Evolutionary conservation across 2,888 invertebrate species (phyloP), one percentile per base, ranked within the genome.

Genomic region (Caenorhabditis sp.): DNA sequence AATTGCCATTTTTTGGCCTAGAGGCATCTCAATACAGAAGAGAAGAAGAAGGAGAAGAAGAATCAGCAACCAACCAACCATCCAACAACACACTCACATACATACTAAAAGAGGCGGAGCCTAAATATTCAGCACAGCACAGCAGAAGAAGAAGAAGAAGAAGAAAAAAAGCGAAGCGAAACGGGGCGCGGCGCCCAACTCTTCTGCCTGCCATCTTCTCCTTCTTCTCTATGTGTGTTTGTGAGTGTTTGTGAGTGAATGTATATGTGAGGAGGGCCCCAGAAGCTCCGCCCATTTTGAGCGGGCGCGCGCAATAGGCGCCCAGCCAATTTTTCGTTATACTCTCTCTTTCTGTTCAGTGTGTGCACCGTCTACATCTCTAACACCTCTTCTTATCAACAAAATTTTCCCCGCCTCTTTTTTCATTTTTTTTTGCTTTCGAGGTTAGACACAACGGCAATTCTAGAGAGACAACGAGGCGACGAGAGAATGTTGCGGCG

Each of bases 71-170:
- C 26, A 56, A 23, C 25, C 53, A 53, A 23, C 53, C 53, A 53
- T 53, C 53, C 53, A 53, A 23, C 53, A 52, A 52, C 52, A 52
- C 52, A 52, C 52, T 23, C 52, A 52, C 52, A 56, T 63, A 63
- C 60, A 67, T 63, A 68, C 68, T 63, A 63, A 63, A 63, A 68
- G 68, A 63, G 63, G 68, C 68, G 63, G 63, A 63, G 68, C 63
- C 54, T 20, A 26, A 12, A 23, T 23, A 61, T 38, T 56, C 57
- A 31, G 23, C n/a, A 38, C 14, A n/a, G 57, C 56, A 63, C 38
- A 53, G 65, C 53, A 54, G 25, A 59, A 59, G 54, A 52, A 50
- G 53, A 36, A n/a, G 52, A 20, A 50, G 23, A n/a, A 20, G 56
- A n/a, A 38, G 59, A 53, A 36, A 49, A 52, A 52, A 23, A 52